These are phyloP conservation scores for Xyrauchen texanus DNA, from an alignment of 2,113 vertebrate species.

Conservation along the genomic window DNA sequence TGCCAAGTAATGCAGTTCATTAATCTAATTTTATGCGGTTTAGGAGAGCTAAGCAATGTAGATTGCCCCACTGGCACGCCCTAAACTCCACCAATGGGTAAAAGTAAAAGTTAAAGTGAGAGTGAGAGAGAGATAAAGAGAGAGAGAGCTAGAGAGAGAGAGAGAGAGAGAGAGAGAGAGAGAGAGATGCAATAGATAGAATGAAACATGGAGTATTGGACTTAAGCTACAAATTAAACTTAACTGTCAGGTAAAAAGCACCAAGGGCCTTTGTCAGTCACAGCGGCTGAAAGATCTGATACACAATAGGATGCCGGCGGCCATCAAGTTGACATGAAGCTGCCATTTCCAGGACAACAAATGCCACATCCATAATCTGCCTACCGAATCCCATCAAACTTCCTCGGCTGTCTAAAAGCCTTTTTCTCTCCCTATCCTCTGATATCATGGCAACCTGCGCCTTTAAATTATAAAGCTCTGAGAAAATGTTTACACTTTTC, in stretches of 20 bases:
- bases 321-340: slow-evolving; percentile 45
- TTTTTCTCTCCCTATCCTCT: slow-evolving; percentile 42
- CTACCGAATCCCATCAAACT: slow-evolving; percentile 69
- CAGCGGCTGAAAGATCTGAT: slow-evolving; percentile 41
- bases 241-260: slow-evolving; percentile 57
- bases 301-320: slow-evolving; percentile 27
- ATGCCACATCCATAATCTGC: slow-evolving; percentile 68
- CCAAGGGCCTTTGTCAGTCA: slow-evolving; percentile 46
- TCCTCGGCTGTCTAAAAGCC: slow-evolving; percentile 58
- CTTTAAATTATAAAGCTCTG: slow-evolving; percentile 61
- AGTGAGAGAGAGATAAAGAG: too few relatives aligned
- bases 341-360: slow-evolving; percentile 56
- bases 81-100: too few relatives aligned
- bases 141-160: too few relatives aligned
- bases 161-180: slow-evolving; percentile 18
- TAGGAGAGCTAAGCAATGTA: too few relatives aligned
- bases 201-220: not conserved
- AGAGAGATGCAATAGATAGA: slow-evolving; percentile 11
- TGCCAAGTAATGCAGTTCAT: too few relatives aligned
- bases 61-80: too few relatives aligned
- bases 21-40: too few relatives aligned
- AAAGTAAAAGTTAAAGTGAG: too few relatives aligned
- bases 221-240: slow-evolving; percentile 37
- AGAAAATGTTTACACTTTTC: slow-evolving; percentile 62
- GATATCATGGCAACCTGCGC: slow-evolving; percentile 36